Evolutionary conservation across 2,888 invertebrate genomes (phyloP), one percentile per base, ranked within the genome.

Genomic region (Eugnorisma glareosa): DNA sequence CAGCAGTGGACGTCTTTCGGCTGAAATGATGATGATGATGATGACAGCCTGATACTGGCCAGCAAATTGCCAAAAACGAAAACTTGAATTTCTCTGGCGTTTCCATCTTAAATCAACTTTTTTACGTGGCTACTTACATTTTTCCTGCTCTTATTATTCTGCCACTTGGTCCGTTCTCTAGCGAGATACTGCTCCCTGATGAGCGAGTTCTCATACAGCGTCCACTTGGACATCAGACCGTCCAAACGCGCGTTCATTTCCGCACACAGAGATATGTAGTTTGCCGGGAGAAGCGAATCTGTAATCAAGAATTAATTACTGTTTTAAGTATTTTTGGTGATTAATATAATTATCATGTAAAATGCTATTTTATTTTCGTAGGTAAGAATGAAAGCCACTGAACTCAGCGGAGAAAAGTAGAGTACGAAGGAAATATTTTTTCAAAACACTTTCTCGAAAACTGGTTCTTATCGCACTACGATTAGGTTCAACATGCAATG

Each of bases 201-300:
- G 1, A 96, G 90, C 0, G 95, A 93, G 83, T 96, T 96, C 82
- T 96, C 96, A 57, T 95, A 96, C 10, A 96, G 79, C 0, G 95
- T 96, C 96, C 96, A 96, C 63, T 95, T 93, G 0, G 96, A 93
- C 94, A 95, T 95, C 0, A 96, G 86, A 0, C 93, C 92, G 68
- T 96, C 96, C 0, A 96, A 89, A 1, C 93, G 92, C 0, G 96
- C 95, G 70, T 94, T 96, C 93, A 96, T 92, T 81, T 96, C 96
- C 0, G 96, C 96, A 86, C 95, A 96, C 0, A 91, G 81, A 0
- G 95, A 93, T 89, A 96, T 94, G 89, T 95, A 96, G 81, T 92
- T 95, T 15, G 95, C 92, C 7, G 96, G 95, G 35, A 96, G 88
- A 0, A 96, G 89, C 0, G 96, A 96, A 89, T 96, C 96, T 96